Base-by-base conservation (phyloP, 2,797 vertebrate genomes). In the Peromyscus aztecus region DNA sequence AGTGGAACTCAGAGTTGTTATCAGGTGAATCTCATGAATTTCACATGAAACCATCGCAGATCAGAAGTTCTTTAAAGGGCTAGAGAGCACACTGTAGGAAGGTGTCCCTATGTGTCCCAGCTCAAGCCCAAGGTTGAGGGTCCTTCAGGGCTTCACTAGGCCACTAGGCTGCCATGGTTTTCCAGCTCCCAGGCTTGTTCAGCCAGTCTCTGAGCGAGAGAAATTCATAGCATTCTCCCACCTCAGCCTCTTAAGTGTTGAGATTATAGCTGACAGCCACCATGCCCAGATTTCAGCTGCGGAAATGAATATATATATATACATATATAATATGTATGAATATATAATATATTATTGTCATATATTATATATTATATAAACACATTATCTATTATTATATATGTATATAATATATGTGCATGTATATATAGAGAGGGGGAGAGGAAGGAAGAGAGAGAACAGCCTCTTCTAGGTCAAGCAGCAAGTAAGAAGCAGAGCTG, bases 1-100 rank as follows among this genome's bases (percentile, higher is more conserved):
- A 4, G 10, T 73, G 10, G 4, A n/a, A 34, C 93, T 98, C 6
- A 31, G 65, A 37, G 91, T 94, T 98, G 55, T 17, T 13, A 55
- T 17, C 16, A 55, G 55, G 16, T 55, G 14, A 55, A 17, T 17
- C 55, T 55, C 16, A 55, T 17, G 55, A 55, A 55, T 55, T 55
- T 55, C 55, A 17, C 94, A 97, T 52, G 77, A 97, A 97, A 83
- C 81, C 19, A 93, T 67, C 27, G 29, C 49, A 78, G 27, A 27
- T 75, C 43, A 46, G 0, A 19, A 40, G 0, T 4, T 96, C 89
- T 76, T 96, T 92, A 71, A 94, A 57, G 34, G 34, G 6, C 2
- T 27, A 34, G 40, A 8, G 11, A 86, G 7, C 13, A 4, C 57
- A 7, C 52, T n/a, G 21, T 6, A 24, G 55, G 27, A 49, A 73